phyloP scores from a whole-genome alignment of 2,797 vertebrate genomes.

The Allobates femoralis region DNA sequence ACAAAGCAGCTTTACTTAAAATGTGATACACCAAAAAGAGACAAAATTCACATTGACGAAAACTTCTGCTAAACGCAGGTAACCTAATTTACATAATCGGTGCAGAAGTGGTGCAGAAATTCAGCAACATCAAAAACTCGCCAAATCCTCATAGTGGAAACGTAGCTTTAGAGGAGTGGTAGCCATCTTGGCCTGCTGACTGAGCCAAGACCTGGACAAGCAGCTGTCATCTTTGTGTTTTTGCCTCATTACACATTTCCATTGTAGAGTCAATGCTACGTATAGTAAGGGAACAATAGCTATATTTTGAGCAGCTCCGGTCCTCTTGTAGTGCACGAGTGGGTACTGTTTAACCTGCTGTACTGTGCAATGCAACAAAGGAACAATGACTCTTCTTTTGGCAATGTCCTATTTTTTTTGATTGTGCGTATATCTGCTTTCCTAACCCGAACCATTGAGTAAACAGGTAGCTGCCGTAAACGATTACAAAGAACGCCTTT shows the following conservation, averaged over 20 bases:
- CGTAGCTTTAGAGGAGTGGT: not conserved
- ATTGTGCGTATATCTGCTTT: conserved; percentile 28
- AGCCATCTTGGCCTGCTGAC: not conserved
- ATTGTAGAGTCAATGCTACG: not conserved
- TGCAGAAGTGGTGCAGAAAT: too few relatives aligned
- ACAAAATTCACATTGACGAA: too few relatives aligned
- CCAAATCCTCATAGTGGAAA: too few relatives aligned
- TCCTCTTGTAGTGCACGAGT: conserved; percentile 14
- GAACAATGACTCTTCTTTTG: conserved; percentile 36
- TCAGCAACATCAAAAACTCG: too few relatives aligned
- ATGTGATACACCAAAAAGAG: too few relatives aligned
- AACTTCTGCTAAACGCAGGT: too few relatives aligned
- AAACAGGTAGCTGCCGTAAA: conserved; percentile 55
- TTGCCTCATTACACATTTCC: not conserved
- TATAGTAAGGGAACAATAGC: conserved; percentile 7
- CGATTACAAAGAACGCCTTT: conserved; percentile 50
- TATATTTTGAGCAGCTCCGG: conserved; percentile 9
- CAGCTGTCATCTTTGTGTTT: not conserved
- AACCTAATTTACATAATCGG: too few relatives aligned
- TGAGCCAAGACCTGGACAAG: not conserved
- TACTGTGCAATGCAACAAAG: conserved; percentile 25
- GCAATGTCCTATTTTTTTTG: conserved; percentile 38
- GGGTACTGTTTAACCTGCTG: not conserved
- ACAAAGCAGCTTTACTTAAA: too few relatives aligned
- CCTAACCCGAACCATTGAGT: conserved; percentile 23